A percentile compares a stretch with the other conserved stretches of the same genome.
These are phyloP conservation scores for Pelusios castaneus DNA, from an alignment of 2,113 vertebrate species.

Conservation along the genomic window DNA sequence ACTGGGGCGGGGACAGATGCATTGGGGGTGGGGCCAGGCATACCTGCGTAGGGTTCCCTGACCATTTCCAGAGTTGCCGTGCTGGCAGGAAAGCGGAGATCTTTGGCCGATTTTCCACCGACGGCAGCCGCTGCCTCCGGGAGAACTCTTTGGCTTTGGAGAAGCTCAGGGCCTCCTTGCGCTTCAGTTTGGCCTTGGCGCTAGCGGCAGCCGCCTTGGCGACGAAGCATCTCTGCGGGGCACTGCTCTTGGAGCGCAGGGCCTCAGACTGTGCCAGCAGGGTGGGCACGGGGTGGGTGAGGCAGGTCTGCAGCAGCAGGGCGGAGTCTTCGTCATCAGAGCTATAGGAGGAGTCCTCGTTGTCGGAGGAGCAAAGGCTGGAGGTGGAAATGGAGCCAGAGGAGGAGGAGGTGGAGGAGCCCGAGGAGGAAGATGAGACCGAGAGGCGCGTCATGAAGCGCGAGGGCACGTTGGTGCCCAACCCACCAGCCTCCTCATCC, in stretches of 20 bases:
- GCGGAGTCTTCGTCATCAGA: slow-evolving; percentile 92
- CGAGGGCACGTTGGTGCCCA: slow-evolving; percentile 81
- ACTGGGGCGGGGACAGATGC: too few species aligned
- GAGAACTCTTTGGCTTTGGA: slow-evolving; percentile 90
- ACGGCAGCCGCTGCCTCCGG: slow-evolving; percentile 89
- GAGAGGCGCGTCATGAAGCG: slow-evolving; percentile 92
- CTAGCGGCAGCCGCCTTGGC: slow-evolving; percentile 83
- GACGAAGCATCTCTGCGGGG: slow-evolving; percentile 89
- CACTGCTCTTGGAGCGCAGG: slow-evolving; percentile 78
- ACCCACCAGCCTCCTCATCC: slow-evolving; percentile 85
- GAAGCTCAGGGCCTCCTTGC: slow-evolving; percentile 86
- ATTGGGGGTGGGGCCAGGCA: not conserved
- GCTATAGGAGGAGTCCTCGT: slow-evolving; percentile 95
- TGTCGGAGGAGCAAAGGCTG: slow-evolving; percentile 94
- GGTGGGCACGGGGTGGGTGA: slow-evolving; percentile 85
- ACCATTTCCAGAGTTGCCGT: slow-evolving; percentile 96
- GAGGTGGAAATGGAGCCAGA: slow-evolving; percentile 94
- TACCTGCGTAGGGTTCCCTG: slow-evolving; percentile 96
- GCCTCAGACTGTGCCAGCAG: slow-evolving; percentile 86
- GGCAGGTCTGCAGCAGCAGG: slow-evolving; percentile 91
- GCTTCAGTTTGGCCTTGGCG: slow-evolving; percentile 85
- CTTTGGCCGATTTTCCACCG: slow-evolving; percentile 91
- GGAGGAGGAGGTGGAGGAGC: slow-evolving; percentile 92
- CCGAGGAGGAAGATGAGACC: slow-evolving; percentile 94
- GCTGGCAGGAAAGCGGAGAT: slow-evolving; percentile 90